Evolutionary conservation across 2,113 vertebrate genomes (phyloP), one percentile per base, ranked within the genome.

Genomic region (Amblyopsis rosae): DNA sequence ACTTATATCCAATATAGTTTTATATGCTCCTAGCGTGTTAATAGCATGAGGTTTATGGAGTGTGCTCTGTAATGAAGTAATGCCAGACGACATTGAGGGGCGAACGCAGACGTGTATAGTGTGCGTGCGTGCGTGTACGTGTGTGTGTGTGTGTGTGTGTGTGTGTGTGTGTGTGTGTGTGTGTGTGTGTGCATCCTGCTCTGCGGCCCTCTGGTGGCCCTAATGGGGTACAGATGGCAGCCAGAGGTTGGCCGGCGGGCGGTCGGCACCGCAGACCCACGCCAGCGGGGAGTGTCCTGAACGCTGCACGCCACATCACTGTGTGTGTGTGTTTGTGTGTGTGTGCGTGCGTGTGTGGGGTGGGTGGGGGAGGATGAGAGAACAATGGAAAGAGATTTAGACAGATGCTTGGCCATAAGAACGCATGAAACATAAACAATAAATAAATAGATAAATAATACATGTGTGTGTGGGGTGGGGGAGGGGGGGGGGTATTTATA

Each of bases 171-270:
- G 6, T 53, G 50, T 17, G 51, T 17, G 11, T 54, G 11, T 15
- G 11, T 54, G 53, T 15, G 13, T 54, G 11, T 62, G 46, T 76
- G 76, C n/a, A 10, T 73, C 71, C 59, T 69, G 79, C 77, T 62
- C 65, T 59, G 8, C 51, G 62, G 67, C 69, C 81, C 86, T 85
- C 77, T 84, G 49, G 82, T 70, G 64, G 75, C 69, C 70, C 69
- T 92, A 91, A 92, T 90, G 80, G 79, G 79, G 82, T 70, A 32
- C 91, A 92, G 88, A 90, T 89, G 87, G 80, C 0, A 64, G 77
- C 77, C 82, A 86, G 84, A 76, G 82, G 81, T 88, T 74, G 79
- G 76, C 79, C 75, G 69, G 73, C 79, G 73, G 80, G 82, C 67
- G 69, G 87, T 77, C 80, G 72, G 70, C 82, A 69, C 73, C 57